Evolutionary conservation across 2,888 invertebrate genomes (phyloP), one percentile per base, ranked within the genome.

Genomic region (Drosophila diplacantha): DNA sequence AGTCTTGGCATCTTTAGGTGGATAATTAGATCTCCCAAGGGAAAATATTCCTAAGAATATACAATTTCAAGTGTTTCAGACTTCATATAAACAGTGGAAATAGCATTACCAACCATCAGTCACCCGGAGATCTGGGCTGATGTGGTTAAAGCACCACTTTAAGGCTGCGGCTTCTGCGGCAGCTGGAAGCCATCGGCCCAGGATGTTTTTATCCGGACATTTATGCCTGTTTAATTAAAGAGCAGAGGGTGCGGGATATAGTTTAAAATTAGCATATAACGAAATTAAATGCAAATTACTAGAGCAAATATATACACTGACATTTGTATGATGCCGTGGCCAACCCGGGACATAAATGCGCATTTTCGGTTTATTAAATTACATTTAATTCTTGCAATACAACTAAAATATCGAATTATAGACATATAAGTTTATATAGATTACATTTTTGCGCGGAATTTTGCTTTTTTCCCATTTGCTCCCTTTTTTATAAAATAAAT

Each of bases 211-310:
- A 49, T 47, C 46, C n/a, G 22, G 32, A 22, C 12, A 62, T 66
- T 68, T 62, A 72, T 67, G 64, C 39, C 58, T 32, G 50, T 75
- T 73, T 81, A 70, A 81, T 72, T 58, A 73, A 69, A 62, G 37
- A 16, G 9, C 31, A 39, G 9, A 38, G 18, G n/a, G 24, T 24
- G 32, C 35, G 31, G 43, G 32, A 41, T 37, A 63, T 71, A 53
- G 52, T 73, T 69, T 37, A 47, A 63, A 46, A 70, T 73, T 69
- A 61, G 60, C 66, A 75, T 70, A 59, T 50, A 62, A 44, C 58
- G 38, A 72, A 69, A 74, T 73, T 66, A 70, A 73, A 77, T 71
- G 70, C 70, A 76, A 74, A 74, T 79, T 75, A 67, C 53, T 51
- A 59, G 20, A 20, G 56, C 53, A 70, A 63, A 64, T 37, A 61